Evolutionary conservation across 2,113 vertebrate genomes (phyloP).

Genomic region (Tringa solitaria): DNA sequence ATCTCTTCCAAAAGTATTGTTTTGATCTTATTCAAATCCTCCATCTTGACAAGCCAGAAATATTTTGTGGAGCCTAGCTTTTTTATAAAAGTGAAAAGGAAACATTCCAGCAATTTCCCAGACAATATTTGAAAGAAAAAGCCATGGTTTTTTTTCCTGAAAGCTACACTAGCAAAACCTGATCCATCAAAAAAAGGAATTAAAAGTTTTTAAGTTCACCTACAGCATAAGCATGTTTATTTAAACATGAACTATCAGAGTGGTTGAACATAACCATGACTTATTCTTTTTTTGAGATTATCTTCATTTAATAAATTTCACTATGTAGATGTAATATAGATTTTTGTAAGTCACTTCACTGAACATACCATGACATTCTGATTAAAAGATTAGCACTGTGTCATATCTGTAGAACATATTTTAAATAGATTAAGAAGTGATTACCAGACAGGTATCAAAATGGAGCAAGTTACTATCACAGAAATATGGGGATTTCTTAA

Average conservation of each 20-base stretch:
- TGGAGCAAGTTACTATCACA: background rate
- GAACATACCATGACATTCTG: background rate
- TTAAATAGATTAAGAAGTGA: background rate
- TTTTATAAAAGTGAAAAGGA: background rate
- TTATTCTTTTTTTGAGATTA: background rate
- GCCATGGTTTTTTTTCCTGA: background rate
- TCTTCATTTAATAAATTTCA: background rate
- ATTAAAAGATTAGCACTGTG: background rate
- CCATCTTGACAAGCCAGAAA: background rate
- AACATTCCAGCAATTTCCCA: background rate
- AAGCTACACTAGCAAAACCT: background rate
- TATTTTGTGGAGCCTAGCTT: background rate
- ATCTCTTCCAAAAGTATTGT: constrained; percentile 7
- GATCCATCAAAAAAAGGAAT: background rate
- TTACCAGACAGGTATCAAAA: background rate
- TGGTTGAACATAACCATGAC: background rate
- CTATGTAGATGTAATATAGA: background rate
- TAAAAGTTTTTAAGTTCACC: background rate
- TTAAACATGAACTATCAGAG: background rate
- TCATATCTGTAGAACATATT: background rate
- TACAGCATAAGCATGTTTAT: background rate
- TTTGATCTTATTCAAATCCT: constrained; percentile 7
- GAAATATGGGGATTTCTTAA: background rate
- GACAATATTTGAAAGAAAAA: background rate
- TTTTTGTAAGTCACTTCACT: background rate